These are phyloP conservation scores for Labeo catla DNA, from an alignment of 2,113 vertebrate species.

Conservation along the genomic window DNA sequence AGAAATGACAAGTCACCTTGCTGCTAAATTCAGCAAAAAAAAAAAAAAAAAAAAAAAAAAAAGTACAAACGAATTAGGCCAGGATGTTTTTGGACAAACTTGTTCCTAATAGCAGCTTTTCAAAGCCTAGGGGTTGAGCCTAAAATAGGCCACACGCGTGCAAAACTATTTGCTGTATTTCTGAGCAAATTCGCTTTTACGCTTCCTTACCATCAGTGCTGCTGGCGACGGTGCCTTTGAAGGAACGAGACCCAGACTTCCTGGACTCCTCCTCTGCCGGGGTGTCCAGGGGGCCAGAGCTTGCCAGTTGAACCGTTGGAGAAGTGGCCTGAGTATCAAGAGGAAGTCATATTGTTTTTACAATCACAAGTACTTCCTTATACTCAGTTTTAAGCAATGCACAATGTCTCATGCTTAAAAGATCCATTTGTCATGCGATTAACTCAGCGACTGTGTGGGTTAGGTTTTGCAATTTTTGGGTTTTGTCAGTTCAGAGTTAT, in stretches of 20 bases:
- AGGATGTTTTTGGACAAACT: neutral
- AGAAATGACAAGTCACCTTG: neutral
- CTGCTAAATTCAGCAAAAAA: neutral
- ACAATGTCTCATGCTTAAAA: neutral
- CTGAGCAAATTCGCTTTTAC: neutral
- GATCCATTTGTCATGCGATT: neutral
- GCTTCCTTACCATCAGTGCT: constrained; percentile 86
- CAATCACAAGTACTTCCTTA: constrained; percentile 1
- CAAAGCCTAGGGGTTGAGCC: neutral
- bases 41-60: neutral
- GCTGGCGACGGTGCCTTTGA: constrained; percentile 86
- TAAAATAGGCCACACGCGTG: neutral
- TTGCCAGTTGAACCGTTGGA: constrained; percentile 71
- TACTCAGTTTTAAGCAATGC: neutral
- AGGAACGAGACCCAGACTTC: constrained; percentile 83
- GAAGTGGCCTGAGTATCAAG: constrained; percentile 69
- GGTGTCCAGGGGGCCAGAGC: constrained; percentile 82
- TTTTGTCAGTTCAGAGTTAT: constrained; percentile 19
- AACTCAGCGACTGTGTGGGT: neutral
- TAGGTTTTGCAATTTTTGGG: constrained; percentile 1
- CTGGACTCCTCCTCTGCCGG: constrained; percentile 88
- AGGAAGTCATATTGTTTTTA: neutral
- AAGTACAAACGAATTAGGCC: neutral
- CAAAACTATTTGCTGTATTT: neutral
- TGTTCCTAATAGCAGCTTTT: neutral